These are phyloP conservation scores for Lasioglossum vierecki DNA, from an alignment of 2,888 invertebrate species.

Conservation along the genomic window DNA sequence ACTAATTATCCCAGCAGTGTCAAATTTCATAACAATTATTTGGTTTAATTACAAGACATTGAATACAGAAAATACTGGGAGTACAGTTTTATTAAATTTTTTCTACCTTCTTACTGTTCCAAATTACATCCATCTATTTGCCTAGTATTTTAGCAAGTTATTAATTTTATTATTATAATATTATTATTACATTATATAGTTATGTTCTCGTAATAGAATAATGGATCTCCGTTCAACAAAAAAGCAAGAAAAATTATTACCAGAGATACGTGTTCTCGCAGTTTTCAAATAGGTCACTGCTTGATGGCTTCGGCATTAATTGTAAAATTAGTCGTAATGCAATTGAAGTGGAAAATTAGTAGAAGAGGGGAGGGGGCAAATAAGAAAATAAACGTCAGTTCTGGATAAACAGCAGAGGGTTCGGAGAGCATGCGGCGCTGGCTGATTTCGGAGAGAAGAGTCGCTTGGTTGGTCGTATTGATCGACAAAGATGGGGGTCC, in stretches of 20 bases:
- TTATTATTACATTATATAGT: too few relatives aligned
- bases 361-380: neutral
- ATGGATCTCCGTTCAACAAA: neutral
- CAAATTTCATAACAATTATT: neutral
- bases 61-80: neutral
- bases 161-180: too few relatives aligned
- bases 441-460: slow-evolving; percentile 72
- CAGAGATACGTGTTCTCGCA: neutral
- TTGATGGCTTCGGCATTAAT: neutral
- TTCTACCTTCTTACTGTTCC: too few relatives aligned
- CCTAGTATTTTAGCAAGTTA: too few relatives aligned
- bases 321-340: neutral
- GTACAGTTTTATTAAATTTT: neutral
- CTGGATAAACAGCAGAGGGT: slow-evolving; percentile 26
- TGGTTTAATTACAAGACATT: neutral
- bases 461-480: slow-evolving; percentile 74
- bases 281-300: neutral
- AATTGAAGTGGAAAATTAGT: neutral
- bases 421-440: slow-evolving; percentile 45
- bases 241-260: neutral
- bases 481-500: slow-evolving; percentile 78
- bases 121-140: neutral
- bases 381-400: neutral
- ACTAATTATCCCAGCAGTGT: neutral
- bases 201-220: neutral